These are phyloP conservation scores for Nomada lathburiana DNA, from an alignment of 2,888 invertebrate genomes.

Conservation along the genomic window DNA sequence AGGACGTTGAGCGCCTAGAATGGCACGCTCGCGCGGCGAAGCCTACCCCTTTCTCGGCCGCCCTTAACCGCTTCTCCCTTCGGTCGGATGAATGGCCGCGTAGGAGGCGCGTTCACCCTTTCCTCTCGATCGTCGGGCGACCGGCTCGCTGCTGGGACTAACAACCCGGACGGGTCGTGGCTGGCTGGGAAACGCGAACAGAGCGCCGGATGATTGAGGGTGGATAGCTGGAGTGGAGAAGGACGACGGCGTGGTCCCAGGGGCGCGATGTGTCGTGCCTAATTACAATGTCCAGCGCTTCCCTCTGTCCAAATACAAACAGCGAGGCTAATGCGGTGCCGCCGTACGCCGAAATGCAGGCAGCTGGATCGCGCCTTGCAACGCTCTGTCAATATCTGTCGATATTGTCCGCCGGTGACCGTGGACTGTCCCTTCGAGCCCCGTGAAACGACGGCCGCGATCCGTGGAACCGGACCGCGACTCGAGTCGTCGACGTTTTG, in stretches of 20 bases:
- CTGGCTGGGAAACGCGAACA: conserved; percentile 3
- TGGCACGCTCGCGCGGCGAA: conserved; percentile 20
- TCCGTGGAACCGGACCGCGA: conserved; percentile 8
- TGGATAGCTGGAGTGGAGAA: conserved; percentile 41
- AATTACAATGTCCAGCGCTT: conserved; percentile 83
- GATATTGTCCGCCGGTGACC: conserved; percentile 66
- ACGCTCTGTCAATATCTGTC: conserved; percentile 77
- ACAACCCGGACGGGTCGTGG: neutral
- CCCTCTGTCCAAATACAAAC: conserved; percentile 82
- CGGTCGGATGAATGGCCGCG: conserved; percentile 30
- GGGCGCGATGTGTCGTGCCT: conserved; percentile 83
- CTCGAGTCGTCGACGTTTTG: conserved; percentile 19
- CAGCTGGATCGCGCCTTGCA: conserved; percentile 64
- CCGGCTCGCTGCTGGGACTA: conserved; percentile 17
- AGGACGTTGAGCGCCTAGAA: conserved; percentile 39
- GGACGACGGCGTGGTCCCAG: conserved; percentile 72
- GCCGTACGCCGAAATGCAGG: conserved; percentile 62
- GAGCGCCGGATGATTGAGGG: conserved; percentile 53
- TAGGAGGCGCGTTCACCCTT: conserved; percentile 28
- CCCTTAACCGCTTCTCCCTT: conserved; percentile 25
- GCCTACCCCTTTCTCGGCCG: conserved; percentile 20
- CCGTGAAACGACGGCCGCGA: conserved; percentile 15
- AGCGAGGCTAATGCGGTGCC: conserved; percentile 79
- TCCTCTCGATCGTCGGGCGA: conserved; percentile 4
- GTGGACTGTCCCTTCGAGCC: conserved; percentile 39